phyloP scores from a whole-genome alignment of 2,113 vertebrate genomes.

The Zosterops lateralis region DNA sequence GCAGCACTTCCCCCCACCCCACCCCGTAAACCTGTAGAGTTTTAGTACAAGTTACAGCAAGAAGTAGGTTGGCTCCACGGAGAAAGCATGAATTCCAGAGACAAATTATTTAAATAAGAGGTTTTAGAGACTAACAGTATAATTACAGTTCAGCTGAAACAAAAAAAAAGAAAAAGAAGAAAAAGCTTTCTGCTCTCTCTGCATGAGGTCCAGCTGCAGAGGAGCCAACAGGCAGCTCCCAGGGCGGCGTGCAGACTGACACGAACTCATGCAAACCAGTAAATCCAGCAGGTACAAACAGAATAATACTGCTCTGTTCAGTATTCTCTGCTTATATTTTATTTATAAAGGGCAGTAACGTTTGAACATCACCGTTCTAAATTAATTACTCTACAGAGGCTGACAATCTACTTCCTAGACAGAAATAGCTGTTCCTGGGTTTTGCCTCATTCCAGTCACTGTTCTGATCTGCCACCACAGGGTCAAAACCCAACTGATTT shows the following conservation, averaged over 20 bases:
- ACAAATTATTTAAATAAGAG: conserved; percentile 65
- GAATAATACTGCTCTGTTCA: not conserved
- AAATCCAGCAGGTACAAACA: conserved; percentile 5
- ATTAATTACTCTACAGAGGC: not conserved
- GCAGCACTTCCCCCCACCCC: not conserved
- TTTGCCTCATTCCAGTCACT: not conserved
- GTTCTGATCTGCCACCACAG: not conserved
- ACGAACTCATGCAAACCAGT: not conserved
- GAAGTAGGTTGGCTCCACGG: conserved; percentile 29
- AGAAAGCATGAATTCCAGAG: conserved; percentile 47
- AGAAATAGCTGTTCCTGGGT: not conserved
- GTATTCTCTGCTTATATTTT: not conserved
- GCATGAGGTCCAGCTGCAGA: conserved; percentile 42
- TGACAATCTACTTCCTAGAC: not conserved
- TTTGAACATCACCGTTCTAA: not conserved
- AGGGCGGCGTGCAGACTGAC: not conserved
- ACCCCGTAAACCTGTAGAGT: conserved; percentile 10
- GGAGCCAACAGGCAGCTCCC: conserved; percentile 23
- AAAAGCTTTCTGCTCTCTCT: conserved; percentile 49
- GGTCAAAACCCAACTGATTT: not conserved
- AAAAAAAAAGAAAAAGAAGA: too few species aligned
- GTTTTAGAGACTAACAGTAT: conserved; percentile 50
- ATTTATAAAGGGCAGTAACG: conserved; percentile 24
- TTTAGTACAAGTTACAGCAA: conserved; percentile 44
- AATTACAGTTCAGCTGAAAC: conserved; percentile 61